These are phyloP conservation scores for Okapia johnstoni DNA, from an alignment of 2,113 vertebrate species.

Conservation along the genomic window DNA sequence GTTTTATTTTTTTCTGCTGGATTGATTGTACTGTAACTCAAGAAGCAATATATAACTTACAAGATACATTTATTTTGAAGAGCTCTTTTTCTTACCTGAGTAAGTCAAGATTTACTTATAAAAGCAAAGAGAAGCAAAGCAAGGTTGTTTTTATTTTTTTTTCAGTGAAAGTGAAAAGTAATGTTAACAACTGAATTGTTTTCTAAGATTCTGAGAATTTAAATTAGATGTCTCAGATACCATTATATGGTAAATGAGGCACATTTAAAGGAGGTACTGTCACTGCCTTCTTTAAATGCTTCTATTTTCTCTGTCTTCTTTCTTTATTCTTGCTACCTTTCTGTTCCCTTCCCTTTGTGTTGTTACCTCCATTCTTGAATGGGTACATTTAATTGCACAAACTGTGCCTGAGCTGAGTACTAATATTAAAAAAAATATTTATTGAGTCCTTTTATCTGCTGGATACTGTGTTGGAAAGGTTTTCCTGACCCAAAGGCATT, in stretches of 20 bases:
- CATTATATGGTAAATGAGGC: neutral
- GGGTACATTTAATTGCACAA: neutral
- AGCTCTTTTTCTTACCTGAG: neutral
- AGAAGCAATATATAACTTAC: neutral
- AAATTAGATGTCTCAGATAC: neutral
- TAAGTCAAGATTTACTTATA: neutral
- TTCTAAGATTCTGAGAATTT: slow-evolving; percentile 30
- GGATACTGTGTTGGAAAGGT: neutral
- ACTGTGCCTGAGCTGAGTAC: neutral
- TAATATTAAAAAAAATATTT: neutral
- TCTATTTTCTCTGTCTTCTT: neutral
- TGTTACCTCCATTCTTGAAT: neutral
- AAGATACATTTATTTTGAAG: neutral
- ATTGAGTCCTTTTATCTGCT: neutral
- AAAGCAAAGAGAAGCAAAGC: neutral
- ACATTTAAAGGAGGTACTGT: neutral
- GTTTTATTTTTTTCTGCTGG: slow-evolving; percentile 1
- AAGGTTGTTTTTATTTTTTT: neutral
- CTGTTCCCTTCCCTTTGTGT: neutral
- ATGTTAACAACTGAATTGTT: neutral
- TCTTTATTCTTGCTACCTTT: neutral
- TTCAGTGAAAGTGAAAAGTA: neutral
- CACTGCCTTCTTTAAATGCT: neutral
- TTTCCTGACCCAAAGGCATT: neutral
- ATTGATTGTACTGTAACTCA: neutral